Evolutionary conservation across 1,140 invertebrate species (phyloP), one percentile per base, ranked within the genome.

Genomic region (Leptopilina boulardi): DNA sequence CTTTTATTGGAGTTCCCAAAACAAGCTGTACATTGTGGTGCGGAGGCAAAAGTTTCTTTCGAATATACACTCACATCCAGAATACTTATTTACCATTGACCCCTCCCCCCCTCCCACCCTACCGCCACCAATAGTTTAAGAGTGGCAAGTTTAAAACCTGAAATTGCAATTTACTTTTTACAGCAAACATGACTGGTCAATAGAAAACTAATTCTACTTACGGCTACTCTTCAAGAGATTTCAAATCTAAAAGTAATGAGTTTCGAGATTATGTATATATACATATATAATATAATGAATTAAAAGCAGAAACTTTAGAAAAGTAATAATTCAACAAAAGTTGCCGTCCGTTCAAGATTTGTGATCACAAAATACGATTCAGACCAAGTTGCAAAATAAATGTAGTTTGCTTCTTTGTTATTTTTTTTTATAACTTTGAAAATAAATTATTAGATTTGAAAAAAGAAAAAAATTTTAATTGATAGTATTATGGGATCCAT

Each of bases 111-210:
- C n/a, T n/a, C n/a, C n/a, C n/a, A n/a, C n/a, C n/a, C n/a, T n/a
- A n/a, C n/a, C n/a, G n/a, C n/a, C n/a, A n/a, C 59, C 59, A n/a
- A 66, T 66, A 66, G 26, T 66, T 66, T 66, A 66, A 30, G 59
- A 66, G 59, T 66, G 59, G 59, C 26, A 66, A 66, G 59, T 66
- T 66, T 66, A 30, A 59, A 38, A 34, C 59, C 59, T 30, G 59
- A 66, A 13, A 66, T 30, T 66, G 59, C 59, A 66, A 66, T 34
- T 30, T 66, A 26, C 59, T 66, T 66, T 66, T 66, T 66, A n/a
- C 26, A 66, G 59, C 59, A 66, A 66, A 66, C 59, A 66, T 26
- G 23, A 66, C 10, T 30, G 11, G 59, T 66, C 59, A 66, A 66
- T 30, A 66, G 26, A 8, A 66, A 66, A 66, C 59, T 66, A 66